phyloP scores from a whole-genome alignment of 2,888 invertebrate species.

The Tinea semifulvella region DNA sequence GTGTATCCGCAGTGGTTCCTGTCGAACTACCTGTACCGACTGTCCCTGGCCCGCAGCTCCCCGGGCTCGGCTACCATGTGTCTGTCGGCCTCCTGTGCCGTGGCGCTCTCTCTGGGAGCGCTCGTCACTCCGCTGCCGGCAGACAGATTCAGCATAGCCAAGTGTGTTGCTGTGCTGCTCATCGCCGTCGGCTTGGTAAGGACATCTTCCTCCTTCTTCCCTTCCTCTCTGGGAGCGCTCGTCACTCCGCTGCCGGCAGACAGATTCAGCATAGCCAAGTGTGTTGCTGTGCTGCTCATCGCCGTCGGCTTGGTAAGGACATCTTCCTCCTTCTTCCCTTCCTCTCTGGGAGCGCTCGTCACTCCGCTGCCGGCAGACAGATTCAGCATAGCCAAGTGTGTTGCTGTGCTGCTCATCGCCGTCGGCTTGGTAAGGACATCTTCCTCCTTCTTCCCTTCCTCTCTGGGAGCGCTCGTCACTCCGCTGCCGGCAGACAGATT shows the following conservation, averaged over 20 bases:
- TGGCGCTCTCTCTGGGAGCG: constrained; percentile 87
- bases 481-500: constrained; percentile 84
- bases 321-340: too few relatives aligned
- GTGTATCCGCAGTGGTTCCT: constrained; percentile 96
- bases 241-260: constrained; percentile 86
- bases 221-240: constrained; percentile 85
- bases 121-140: constrained; percentile 82
- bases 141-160: constrained; percentile 88
- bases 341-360: constrained; percentile 87
- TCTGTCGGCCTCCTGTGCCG: constrained; percentile 88
- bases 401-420: constrained; percentile 82
- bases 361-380: constrained; percentile 84
- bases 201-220: constrained; percentile 26
- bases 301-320: constrained; percentile 79
- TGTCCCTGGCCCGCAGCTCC: constrained; percentile 84
- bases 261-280: constrained; percentile 86
- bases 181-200: constrained; percentile 83
- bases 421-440: constrained; percentile 75
- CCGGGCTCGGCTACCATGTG: constrained; percentile 89
- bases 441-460: too few relatives aligned
- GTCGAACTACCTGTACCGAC: constrained; percentile 92
- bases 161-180: constrained; percentile 80
- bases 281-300: constrained; percentile 81
- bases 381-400: constrained; percentile 85
- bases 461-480: constrained; percentile 88